Evolutionary conservation across 2,888 invertebrate genomes (phyloP), one percentile per base, ranked within the genome.

Genomic region (Vanessa cardui): DNA sequence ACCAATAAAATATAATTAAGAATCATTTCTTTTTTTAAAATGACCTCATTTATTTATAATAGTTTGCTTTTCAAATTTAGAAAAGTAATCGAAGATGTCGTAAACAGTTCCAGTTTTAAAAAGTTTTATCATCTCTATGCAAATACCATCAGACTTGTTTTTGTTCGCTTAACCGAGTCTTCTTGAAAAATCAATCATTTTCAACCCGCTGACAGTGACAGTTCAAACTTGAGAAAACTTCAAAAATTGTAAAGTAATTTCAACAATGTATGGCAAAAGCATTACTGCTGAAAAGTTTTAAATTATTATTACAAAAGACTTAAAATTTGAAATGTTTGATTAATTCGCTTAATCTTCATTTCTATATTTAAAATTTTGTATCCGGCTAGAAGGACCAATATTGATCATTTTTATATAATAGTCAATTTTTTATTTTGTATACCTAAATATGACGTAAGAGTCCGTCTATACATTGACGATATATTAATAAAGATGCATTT

Each of bases 141-240:
- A 67, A 66, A 70, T 66, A 58, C 4, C 16, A 44, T 46, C 16
- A 39, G 61, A 59, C 47, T 61, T 47, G 66, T 54, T 52, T 64
- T 70, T 58, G 54, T 61, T 65, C 50, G 31, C 56, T 39, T 18
- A 50, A 61, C 56, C 56, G 60, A 59, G 62, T 52, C 52, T 49
- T 61, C 20, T 8, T 21, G 9, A 46, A 46, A 46, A 52, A 70
- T 70, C 56, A 65, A 70, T 70, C 68, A 68, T 68, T 62, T 58
- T 58, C 46, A 56, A 18, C 39, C 21, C 44, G 20, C 54, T 49
- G 54, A 44, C 49, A 18, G 47, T n/a, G 68, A 70, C 64, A 60
- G 59, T 54, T 54, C n/a, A 33, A 49, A 63, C 52, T 64, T 64
- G 39, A 26, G 46, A 44, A 62, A 64, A 54, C 47, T 56, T 62